phyloP scores from a whole-genome alignment of 2,113 vertebrate species.

The Astur gentilis region DNA sequence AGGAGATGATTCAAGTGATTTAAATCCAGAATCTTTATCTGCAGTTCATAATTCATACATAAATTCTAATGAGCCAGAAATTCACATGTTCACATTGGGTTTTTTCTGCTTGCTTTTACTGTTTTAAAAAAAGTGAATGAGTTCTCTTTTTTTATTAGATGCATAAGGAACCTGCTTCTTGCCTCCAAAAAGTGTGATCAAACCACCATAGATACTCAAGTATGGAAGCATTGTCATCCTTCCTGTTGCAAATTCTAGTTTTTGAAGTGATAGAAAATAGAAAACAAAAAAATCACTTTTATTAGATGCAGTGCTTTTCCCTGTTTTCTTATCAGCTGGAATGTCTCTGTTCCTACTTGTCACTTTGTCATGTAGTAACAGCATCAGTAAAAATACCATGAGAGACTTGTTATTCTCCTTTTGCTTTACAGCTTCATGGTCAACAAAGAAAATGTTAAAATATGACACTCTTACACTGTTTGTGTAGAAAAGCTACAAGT shows the following conservation, averaged over 20 bases:
- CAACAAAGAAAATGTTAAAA: neutral
- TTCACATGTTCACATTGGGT: accelerated
- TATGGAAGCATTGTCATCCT: neutral
- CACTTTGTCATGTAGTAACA: neutral
- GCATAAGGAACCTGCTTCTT: neutral
- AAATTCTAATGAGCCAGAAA: neutral
- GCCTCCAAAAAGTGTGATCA: neutral
- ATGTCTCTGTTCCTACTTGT: neutral
- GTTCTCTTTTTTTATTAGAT: neutral
- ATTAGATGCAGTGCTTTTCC: neutral
- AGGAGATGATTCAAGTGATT: neutral
- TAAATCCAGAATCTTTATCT: neutral
- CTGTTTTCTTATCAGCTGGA: neutral
- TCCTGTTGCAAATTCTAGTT: neutral
- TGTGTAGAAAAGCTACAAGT: neutral
- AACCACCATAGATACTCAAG: neutral
- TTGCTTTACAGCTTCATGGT: neutral
- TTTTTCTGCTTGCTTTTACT: neutral
- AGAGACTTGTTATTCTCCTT: neutral
- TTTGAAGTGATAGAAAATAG: neutral
- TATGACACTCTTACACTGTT: neutral
- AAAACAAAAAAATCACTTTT: neutral
- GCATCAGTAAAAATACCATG: neutral
- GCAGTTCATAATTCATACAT: neutral
- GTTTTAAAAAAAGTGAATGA: neutral